Evolutionary conservation across 2,888 invertebrate species (phyloP).

Genomic region (Metacarcinus magister): DNA sequence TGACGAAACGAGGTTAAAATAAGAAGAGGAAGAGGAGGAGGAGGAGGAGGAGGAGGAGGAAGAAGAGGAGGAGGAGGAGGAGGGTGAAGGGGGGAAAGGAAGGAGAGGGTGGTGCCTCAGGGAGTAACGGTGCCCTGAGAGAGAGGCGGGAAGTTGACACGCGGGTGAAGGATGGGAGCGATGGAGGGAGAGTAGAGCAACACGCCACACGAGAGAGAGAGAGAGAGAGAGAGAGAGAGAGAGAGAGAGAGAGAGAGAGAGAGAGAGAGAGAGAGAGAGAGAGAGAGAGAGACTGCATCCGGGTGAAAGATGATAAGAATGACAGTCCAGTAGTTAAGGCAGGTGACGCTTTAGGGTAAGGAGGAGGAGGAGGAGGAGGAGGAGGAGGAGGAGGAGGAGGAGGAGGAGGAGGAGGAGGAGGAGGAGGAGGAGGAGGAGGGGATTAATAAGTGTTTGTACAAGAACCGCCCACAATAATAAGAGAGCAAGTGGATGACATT

Average conservation of each 20-base stretch:
- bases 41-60: slow-evolving; percentile 10
- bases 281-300: background rate
- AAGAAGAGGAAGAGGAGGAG: background rate
- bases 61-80: background rate
- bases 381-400: background rate
- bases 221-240: slow-evolving; percentile 60
- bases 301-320: background rate
- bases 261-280: slow-evolving; percentile 55
- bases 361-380: background rate
- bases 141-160: background rate
- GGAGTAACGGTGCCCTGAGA: slow-evolving; percentile 29
- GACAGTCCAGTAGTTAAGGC: background rate
- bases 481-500: slow-evolving; percentile 11
- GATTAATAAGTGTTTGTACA: background rate
- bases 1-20: slow-evolving; percentile 17
- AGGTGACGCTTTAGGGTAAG: background rate
- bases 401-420: slow-evolving; percentile 47
- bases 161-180: background rate
- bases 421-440: slow-evolving; percentile 53
- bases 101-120: slow-evolving; percentile 17
- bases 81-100: background rate
- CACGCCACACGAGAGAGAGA: slow-evolving; percentile 6
- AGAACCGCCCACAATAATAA: slow-evolving; percentile 19
- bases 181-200: background rate
- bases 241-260: slow-evolving; percentile 59